These are phyloP conservation scores for Drosophila insularis DNA, from an alignment of 1,140 invertebrate species.

Conservation along the genomic window DNA sequence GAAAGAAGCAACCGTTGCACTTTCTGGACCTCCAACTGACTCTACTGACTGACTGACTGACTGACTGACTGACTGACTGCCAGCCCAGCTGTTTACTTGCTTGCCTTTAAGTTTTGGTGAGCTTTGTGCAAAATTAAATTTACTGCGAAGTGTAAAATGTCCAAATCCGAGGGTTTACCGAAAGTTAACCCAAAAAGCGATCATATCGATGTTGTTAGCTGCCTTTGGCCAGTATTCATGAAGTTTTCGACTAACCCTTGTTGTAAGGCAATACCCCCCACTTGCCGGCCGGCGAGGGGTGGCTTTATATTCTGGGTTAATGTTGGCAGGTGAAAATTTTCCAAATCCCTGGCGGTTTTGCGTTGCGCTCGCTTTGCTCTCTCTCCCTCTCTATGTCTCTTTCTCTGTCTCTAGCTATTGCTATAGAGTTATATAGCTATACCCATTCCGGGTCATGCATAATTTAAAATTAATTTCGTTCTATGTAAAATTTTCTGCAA, in stretches of 20 bases:
- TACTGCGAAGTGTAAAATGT: slow-evolving; percentile 8
- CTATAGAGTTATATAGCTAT: slow-evolving; percentile 16
- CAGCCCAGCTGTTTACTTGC: background rate
- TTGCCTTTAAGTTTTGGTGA: slow-evolving; percentile 9
- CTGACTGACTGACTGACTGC: slow-evolving; percentile 22
- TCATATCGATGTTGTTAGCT: too few relatives aligned
- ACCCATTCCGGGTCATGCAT: slow-evolving; percentile 66
- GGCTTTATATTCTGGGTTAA: slow-evolving; percentile 60
- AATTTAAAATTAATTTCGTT: slow-evolving; percentile 81
- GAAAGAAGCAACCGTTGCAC: background rate
- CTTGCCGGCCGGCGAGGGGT: background rate
- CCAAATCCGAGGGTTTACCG: background rate
- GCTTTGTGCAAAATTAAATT: slow-evolving; percentile 19
- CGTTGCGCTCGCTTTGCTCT: slow-evolving; percentile 32
- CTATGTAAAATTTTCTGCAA: slow-evolving; percentile 63
- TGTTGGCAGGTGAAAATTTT: slow-evolving; percentile 76
- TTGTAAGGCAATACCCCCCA: background rate
- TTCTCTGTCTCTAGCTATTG: background rate
- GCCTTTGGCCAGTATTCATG: too few relatives aligned
- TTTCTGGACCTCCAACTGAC: slow-evolving; percentile 5
- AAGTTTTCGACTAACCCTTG: background rate
- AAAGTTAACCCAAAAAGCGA: background rate
- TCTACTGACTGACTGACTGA: background rate
- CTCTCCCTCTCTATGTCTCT: too few relatives aligned
- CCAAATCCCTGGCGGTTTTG: slow-evolving; percentile 71